phyloP scores from a whole-genome alignment of 2,797 vertebrate genomes.

The Falco berigora region DNA sequence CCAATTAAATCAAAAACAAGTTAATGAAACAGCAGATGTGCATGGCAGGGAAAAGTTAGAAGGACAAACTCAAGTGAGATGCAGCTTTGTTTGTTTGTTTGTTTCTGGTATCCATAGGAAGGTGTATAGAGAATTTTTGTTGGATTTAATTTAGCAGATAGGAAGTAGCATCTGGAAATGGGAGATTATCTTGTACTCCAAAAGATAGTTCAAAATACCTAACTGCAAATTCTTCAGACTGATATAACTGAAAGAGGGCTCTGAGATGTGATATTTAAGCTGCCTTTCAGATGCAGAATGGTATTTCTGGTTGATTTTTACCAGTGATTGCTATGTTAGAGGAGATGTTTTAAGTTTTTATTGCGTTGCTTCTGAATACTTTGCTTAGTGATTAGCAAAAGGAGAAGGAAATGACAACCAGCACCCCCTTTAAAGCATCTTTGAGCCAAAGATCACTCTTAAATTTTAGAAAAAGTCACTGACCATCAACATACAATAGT shows the following conservation, averaged over 20 bases:
- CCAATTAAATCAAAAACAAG: neutral
- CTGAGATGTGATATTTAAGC: neutral
- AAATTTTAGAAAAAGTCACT: neutral
- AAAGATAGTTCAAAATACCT: neutral
- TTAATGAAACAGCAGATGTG: neutral
- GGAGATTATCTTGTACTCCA: neutral
- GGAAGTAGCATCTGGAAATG: neutral
- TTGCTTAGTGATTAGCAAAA: neutral
- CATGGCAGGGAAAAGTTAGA: neutral
- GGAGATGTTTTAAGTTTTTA: neutral
- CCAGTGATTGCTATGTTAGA: neutral
- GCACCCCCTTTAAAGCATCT: neutral
- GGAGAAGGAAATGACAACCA: neutral
- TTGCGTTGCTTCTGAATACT: neutral
- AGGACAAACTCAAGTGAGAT: neutral
- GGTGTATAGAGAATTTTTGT: neutral
- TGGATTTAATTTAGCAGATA: neutral
- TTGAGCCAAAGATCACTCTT: neutral
- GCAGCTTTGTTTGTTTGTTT: neutral
- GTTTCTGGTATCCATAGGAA: neutral
- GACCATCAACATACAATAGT: neutral
- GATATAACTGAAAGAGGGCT: neutral
- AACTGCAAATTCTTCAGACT: neutral
- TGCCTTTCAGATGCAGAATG: neutral
- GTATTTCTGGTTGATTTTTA: neutral